Evolutionary conservation across 1,140 invertebrate genomes (phyloP).

Genomic region (Branchinecta lynchi): DNA sequence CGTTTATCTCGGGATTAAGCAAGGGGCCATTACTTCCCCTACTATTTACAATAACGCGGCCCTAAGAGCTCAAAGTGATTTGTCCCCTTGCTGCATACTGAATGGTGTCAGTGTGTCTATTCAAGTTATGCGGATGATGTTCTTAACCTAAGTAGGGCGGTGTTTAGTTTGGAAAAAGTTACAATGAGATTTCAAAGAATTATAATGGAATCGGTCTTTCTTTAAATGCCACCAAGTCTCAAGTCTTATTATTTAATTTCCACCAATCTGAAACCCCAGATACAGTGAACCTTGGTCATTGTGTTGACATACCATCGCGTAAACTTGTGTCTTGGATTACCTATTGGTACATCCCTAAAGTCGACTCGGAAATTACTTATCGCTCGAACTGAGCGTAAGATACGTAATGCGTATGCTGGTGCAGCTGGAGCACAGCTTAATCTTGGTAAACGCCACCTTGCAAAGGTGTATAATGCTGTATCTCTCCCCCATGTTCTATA

Average conservation of each 20-base stretch:
- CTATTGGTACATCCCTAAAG: constrained; percentile 8
- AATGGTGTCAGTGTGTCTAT: constrained; percentile 6
- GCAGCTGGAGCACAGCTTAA: too few relatives aligned
- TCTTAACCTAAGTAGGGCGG: constrained; percentile 8
- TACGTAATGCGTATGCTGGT: too few relatives aligned
- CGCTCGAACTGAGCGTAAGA: too few relatives aligned
- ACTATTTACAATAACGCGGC: too few relatives aligned
- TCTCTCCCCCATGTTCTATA: too few relatives aligned
- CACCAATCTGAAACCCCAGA: too few relatives aligned
- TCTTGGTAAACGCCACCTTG: too few relatives aligned
- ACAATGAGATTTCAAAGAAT: background rate
- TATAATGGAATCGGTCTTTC: constrained; percentile 6
- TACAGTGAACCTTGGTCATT: background rate
- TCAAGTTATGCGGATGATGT: too few relatives aligned
- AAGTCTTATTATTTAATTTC: constrained; percentile 7
- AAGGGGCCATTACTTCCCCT: too few relatives aligned
- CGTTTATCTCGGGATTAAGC: too few relatives aligned
- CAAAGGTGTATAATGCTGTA: too few relatives aligned
- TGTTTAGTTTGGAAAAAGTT: constrained; percentile 10
- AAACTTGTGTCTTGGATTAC: constrained; percentile 5
- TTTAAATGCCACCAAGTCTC: constrained; percentile 5
- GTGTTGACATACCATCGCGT: background rate
- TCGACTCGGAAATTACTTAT: too few relatives aligned
- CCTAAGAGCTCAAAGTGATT: constrained; percentile 9
- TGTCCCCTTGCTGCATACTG: constrained; percentile 4